phyloP scores from a whole-genome alignment of 2,888 invertebrate species.

The Ephialtes manifestator region DNA sequence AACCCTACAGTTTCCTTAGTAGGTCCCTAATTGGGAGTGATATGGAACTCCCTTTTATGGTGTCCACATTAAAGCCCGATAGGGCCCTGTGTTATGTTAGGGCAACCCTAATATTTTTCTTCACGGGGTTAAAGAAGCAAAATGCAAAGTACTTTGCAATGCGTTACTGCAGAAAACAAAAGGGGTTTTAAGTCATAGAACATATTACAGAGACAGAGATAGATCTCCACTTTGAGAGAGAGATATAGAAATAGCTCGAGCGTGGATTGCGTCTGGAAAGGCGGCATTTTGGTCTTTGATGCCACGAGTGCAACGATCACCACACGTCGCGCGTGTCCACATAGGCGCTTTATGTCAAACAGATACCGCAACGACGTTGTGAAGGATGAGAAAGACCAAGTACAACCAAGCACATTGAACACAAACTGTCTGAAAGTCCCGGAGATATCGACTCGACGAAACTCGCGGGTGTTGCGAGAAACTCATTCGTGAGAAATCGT shows the following conservation, averaged over 20 bases:
- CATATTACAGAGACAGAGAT: not conserved
- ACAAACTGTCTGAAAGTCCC: not conserved
- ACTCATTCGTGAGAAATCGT: conserved; percentile 46
- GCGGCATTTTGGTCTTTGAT: conserved; percentile 78
- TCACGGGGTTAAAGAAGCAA: conserved; percentile 29
- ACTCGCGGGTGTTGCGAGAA: not conserved
- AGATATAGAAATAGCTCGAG: conserved; percentile 43
- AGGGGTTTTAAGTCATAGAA: not conserved
- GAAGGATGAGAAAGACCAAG: conserved; percentile 43
- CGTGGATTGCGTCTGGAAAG: conserved; percentile 80
- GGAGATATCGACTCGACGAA: conserved; percentile 18
- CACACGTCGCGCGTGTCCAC: conserved; percentile 57
- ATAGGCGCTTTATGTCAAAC: conserved; percentile 77
- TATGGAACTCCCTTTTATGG: too few relatives aligned
- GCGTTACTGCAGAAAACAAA: conserved; percentile 22
- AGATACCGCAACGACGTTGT: conserved; percentile 58
- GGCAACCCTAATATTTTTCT: too few relatives aligned
- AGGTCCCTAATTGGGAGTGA: too few relatives aligned
- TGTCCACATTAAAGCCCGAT: too few relatives aligned
- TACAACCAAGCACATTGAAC: conserved; percentile 11
- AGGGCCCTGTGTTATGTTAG: too few relatives aligned
- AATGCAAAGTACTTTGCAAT: conserved; percentile 54
- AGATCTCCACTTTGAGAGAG: conserved; percentile 29
- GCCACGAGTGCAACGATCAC: conserved; percentile 74
- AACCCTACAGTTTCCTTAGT: too few relatives aligned